phyloP scores from a whole-genome alignment of 2,113 vertebrate genomes.

The Marmota flaviventris region DNA sequence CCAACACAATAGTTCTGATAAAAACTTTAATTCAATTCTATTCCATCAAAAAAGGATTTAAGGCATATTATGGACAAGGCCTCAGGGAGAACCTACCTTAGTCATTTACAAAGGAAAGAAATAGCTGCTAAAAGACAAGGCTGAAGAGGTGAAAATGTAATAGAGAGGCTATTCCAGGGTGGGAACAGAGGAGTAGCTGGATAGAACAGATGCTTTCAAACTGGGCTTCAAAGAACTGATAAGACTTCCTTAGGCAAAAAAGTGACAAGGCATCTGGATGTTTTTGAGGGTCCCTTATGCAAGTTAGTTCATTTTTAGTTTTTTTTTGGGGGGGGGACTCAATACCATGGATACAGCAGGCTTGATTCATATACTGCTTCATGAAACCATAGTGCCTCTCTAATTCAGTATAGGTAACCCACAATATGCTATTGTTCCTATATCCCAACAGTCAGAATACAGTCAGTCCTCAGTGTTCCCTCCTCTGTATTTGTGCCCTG shows the following conservation, averaged over 20 bases:
- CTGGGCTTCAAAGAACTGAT: neutral
- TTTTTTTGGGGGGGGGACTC: neutral
- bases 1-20: neutral
- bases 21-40: conserved; percentile 38
- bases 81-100: neutral
- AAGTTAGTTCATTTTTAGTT: neutral
- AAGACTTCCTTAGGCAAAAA: neutral
- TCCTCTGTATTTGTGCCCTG: neutral
- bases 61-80: neutral
- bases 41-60: neutral
- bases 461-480: neutral
- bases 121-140: neutral
- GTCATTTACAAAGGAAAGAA: neutral
- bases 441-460: neutral
- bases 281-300: neutral
- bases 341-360: neutral
- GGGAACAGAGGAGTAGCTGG: neutral
- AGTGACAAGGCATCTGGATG: neutral
- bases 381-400: neutral
- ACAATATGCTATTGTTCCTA: neutral
- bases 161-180: neutral
- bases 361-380: neutral
- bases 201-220: neutral
- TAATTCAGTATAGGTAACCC: neutral
- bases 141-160: neutral